These are phyloP conservation scores for Lacanobia oleracea DNA, from an alignment of 2,888 invertebrate genomes.

Conservation along the genomic window DNA sequence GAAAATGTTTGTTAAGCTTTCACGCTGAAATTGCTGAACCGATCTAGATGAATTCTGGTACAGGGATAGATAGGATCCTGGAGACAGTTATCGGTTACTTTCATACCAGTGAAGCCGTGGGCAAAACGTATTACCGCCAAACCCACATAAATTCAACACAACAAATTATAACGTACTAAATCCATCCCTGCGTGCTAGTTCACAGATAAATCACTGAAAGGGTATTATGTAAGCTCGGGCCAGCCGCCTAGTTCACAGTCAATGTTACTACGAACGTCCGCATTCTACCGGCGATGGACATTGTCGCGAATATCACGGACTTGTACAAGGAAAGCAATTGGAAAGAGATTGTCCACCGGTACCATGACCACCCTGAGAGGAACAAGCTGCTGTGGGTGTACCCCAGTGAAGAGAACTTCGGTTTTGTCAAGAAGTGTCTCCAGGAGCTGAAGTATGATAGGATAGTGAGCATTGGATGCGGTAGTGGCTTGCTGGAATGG, in stretches of 20 bases:
- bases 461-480: slow-evolving; percentile 94
- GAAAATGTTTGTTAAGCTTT: too few species aligned
- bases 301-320: slow-evolving; percentile 80
- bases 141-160: neutral
- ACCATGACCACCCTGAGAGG: slow-evolving; percentile 87
- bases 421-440: slow-evolving; percentile 89
- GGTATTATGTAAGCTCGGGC: slow-evolving; percentile 65
- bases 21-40: too few species aligned
- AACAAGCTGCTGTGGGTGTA: slow-evolving; percentile 93
- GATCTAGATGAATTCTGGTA: too few species aligned
- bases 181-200: slow-evolving; percentile 68
- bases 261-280: slow-evolving; percentile 64
- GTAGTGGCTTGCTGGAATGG: slow-evolving; percentile 96
- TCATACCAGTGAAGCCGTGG: too few species aligned
- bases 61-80: too few species aligned
- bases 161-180: slow-evolving; percentile 43
- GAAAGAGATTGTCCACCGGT: slow-evolving; percentile 83
- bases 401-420: slow-evolving; percentile 92
- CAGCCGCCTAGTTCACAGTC: slow-evolving; percentile 67
- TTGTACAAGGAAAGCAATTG: slow-evolving; percentile 86
- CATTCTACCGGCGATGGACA: slow-evolving; percentile 76
- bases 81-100: too few species aligned
- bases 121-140: too few species aligned
- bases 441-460: slow-evolving; percentile 82
- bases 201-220: slow-evolving; percentile 69